Conservation (phyloP, 2,888 invertebrate species). For the Podotricha telesiphe region DNA sequence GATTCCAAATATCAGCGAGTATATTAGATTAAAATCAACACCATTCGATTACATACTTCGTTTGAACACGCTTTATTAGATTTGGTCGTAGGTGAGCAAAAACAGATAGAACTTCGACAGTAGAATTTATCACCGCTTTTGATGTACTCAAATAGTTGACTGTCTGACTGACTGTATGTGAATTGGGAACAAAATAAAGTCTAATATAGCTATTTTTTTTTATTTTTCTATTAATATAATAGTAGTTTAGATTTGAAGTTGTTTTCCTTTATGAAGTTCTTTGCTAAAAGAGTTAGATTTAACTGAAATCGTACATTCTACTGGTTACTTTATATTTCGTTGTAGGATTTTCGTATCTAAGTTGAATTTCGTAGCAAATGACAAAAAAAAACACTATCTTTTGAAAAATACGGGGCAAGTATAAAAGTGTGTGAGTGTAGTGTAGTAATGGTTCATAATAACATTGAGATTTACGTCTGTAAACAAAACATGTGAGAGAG, state of each 20-base stretch:
- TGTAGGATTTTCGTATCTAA: too few species aligned
- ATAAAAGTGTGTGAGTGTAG: too few species aligned
- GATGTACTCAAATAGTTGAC: conserved; percentile 43
- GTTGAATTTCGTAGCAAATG: too few species aligned
- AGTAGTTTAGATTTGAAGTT: too few species aligned
- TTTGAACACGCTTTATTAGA: conserved; percentile 37
- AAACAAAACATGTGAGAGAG: too few species aligned
- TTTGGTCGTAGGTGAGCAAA: conserved; percentile 40
- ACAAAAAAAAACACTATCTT: too few species aligned
- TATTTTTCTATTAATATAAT: not conserved
- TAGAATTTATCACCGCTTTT: conserved; percentile 45
- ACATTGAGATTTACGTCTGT: too few species aligned
- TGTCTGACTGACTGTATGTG: not conserved
- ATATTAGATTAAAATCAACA: conserved; percentile 16
- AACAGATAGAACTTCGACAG: conserved; percentile 40
- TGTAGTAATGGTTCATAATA: too few species aligned
- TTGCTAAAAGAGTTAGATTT: too few species aligned
- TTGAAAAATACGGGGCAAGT: too few species aligned
- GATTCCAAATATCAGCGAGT: not conserved
- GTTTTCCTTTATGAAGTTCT: not conserved
- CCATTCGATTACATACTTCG: conserved; percentile 2
- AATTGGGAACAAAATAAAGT: conserved; percentile 11
- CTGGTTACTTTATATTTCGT: too few species aligned
- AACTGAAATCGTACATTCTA: too few species aligned
- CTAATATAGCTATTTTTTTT: not conserved